phyloP scores from a whole-genome alignment of 2,888 invertebrate genomes.

The Diarsia rubi region DNA sequence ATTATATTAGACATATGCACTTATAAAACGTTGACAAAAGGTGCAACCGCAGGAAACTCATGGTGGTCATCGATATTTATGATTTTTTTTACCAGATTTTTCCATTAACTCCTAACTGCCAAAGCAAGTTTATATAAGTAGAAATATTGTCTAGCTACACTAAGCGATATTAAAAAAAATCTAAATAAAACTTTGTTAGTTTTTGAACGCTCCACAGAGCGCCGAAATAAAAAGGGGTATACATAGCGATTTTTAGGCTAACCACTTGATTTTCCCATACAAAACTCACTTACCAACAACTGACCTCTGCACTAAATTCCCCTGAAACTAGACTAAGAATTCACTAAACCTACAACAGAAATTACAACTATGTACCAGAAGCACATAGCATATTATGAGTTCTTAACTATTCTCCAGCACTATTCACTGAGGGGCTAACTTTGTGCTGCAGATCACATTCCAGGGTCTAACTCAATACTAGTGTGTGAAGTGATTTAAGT shows the following conservation, averaged over 20 bases:
- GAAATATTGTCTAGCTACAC: too few species aligned
- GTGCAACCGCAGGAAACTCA: neutral
- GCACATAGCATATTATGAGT: conserved; percentile 14
- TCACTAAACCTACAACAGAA: neutral
- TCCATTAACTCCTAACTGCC: too few species aligned
- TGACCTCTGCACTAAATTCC: conserved; percentile 8
- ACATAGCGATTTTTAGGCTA: too few species aligned
- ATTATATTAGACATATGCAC: too few species aligned
- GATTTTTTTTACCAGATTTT: neutral
- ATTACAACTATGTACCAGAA: conserved; percentile 19
- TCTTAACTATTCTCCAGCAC: conserved; percentile 11
- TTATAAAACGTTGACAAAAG: neutral
- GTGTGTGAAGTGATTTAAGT: conserved; percentile 23
- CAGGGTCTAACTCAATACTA: conserved; percentile 45
- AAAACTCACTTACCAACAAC: neutral
- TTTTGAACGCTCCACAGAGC: too few species aligned
- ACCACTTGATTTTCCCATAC: neutral
- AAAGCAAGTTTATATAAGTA: too few species aligned
- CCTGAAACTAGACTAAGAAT: conserved; percentile 5
- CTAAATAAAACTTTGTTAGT: too few species aligned
- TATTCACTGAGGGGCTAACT: conserved; percentile 32
- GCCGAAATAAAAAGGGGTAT: too few species aligned
- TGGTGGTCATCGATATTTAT: neutral
- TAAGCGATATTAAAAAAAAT: too few species aligned
- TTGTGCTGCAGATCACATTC: conserved; percentile 32